Evolutionary conservation across 37 sponge, comb jelly and placozoan genomes (phyloP), one percentile per base, ranked within the genome.

Genomic region (Aplysina aerophoba): DNA sequence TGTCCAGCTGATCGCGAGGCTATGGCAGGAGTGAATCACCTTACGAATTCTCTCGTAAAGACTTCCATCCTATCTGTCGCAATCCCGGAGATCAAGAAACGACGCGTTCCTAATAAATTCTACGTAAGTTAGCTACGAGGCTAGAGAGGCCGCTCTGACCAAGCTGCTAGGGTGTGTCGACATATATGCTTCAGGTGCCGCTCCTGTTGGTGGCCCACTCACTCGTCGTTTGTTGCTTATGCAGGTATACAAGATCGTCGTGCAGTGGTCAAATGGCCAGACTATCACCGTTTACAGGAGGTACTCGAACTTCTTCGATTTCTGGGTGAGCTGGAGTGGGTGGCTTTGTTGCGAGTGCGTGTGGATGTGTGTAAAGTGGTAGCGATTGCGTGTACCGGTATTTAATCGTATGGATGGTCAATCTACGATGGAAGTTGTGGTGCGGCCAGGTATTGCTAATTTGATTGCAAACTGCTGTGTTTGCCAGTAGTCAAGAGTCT

Each of bases 251-350:
- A 92, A 95, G 84, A 73, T 95, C 50, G 87, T 92, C 8, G 93
- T 95, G n/a, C 78, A 90, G 31, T 95, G 95, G 95, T 87, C 95
- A 31, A 88, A 83, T 79, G 89, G 90, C 0, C 67, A 53, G 15
- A 77, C 60, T 30, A 56, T 60, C 16, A 65, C 79, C 19, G 82
- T 91, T 59, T 93, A 93, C 62, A 31, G 95, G 8, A 84, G 92
- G 1, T 95, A 92, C 88, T 87, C 86, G 38, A 80, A 86, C 64
- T 95, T 95, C 88, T 95, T 95, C 73, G 95, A 95, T 69, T 90
- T 95, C 73, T 74, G 85, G 84, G 93, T 92, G 64, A 44, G 50
- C 50, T 44, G 6, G 8, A 90, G 93, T 84, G 28, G 24, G 44
- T 5, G 63, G 4, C 12, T 27, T 62, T 62, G 63, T 62, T 17